Conservation (phyloP, 2,113 vertebrate genomes). For the Tympanuchus pallidicinctus region DNA sequence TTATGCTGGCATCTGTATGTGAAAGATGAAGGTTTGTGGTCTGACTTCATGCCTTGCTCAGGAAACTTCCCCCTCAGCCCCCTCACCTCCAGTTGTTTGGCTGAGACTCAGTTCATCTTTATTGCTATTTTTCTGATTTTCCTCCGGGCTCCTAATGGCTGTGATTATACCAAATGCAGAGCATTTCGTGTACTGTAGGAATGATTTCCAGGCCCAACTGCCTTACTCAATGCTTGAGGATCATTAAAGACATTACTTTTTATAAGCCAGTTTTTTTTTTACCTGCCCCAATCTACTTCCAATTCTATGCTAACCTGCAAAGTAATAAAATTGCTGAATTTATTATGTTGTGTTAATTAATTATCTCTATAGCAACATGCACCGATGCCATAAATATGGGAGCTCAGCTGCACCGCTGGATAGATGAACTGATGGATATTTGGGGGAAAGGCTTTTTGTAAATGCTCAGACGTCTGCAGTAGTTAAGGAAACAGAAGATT, state of each 20-base stretch:
- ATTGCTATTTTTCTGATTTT: conserved; percentile 1
- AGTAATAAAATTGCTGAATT: conserved; percentile 51
- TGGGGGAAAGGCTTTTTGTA: background rate
- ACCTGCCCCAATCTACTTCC: background rate
- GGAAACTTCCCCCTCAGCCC: background rate
- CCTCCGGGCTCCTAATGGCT: background rate
- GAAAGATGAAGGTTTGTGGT: background rate
- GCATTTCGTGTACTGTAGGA: background rate
- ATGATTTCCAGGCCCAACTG: background rate
- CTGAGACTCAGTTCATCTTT: background rate
- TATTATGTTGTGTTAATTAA: conserved; percentile 60
- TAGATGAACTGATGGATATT: background rate
- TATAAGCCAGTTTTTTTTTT: background rate
- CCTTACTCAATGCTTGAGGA: background rate
- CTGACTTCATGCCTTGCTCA: background rate
- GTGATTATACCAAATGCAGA: background rate
- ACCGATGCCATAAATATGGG: conserved; percentile 22
- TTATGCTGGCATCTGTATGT: background rate
- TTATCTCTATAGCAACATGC: conserved; percentile 50
- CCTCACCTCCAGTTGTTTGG: background rate
- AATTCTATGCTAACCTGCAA: background rate
- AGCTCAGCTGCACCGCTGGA: background rate
- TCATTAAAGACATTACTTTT: background rate
- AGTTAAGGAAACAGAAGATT: background rate
- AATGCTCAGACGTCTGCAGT: background rate